These are phyloP conservation scores for Aldrovandia affinis DNA, from an alignment of 2,797 vertebrate genomes.

Conservation along the genomic window DNA sequence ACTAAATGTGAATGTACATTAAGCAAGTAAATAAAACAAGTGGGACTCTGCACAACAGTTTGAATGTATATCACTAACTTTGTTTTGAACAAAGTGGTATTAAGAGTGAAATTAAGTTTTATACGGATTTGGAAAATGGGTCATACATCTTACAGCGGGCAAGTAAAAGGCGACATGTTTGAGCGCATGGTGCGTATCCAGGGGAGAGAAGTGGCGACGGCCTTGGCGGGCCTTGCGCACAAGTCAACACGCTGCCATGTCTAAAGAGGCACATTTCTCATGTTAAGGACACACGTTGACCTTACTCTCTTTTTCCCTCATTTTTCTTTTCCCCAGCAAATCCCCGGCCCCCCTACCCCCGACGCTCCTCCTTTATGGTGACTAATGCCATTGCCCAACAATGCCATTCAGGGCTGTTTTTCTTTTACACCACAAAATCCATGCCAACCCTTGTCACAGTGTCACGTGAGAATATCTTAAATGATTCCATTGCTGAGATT, in stretches of 20 bases:
- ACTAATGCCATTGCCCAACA: not conserved
- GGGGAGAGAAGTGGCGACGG: not conserved
- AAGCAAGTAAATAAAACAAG: not conserved
- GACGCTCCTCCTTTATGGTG: not conserved
- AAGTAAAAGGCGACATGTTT: too few relatives aligned
- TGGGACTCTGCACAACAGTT: too few relatives aligned
- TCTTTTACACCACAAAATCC: not conserved
- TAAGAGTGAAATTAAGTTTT: too few relatives aligned
- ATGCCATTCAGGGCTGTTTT: not conserved
- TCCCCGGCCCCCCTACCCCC: too few relatives aligned
- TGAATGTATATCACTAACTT: too few relatives aligned
- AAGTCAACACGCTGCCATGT: not conserved
- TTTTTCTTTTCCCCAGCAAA: not conserved
- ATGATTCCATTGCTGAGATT: not conserved
- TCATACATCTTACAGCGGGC: too few relatives aligned
- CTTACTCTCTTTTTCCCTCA: not conserved
- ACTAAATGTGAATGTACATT: not conserved
- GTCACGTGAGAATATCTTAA: too few relatives aligned
- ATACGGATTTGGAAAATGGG: too few relatives aligned
- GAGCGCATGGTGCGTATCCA: not conserved
- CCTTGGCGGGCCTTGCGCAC: not conserved
- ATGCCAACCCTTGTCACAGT: not conserved
- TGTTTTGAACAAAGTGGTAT: too few relatives aligned
- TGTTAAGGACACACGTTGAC: not conserved
- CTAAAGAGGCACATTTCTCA: not conserved